These are phyloP conservation scores for Azemiops feae DNA, from an alignment of 2,113 vertebrate species.

Conservation along the genomic window DNA sequence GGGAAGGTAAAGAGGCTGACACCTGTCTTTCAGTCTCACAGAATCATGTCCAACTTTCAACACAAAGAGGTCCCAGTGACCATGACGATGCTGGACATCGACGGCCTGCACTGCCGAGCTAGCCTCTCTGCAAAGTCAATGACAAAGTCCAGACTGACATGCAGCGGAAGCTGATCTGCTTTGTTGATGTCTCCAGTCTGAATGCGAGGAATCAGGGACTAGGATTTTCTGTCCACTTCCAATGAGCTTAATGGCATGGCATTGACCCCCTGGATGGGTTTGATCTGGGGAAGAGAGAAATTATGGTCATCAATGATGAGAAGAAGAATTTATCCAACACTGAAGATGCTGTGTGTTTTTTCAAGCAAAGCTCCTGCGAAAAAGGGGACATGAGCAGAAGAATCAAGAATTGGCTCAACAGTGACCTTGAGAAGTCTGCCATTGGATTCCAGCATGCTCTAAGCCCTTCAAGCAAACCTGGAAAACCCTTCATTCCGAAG, in stretches of 20 bases:
- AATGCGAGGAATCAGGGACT: background rate
- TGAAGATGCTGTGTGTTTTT: background rate
- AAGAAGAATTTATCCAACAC: background rate
- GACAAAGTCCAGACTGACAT: background rate
- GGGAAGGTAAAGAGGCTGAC: background rate
- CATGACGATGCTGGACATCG: background rate
- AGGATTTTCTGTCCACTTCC: background rate
- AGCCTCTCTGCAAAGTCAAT: background rate
- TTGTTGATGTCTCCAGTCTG: background rate
- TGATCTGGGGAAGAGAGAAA: slow-evolving; percentile 2
- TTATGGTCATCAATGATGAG: background rate
- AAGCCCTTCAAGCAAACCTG: background rate
- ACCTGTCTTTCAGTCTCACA: background rate
- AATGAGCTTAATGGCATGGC: no score
- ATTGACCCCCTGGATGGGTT: background rate
- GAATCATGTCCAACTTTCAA: background rate
- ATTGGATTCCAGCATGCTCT: slow-evolving; percentile 6
- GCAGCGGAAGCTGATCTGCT: slow-evolving; percentile 14
- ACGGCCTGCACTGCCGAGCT: background rate
- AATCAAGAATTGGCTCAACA: background rate
- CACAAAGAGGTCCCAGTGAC: background rate
- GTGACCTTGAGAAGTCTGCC: slow-evolving; percentile 2
- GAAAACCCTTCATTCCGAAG: background rate
- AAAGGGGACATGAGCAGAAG: background rate
- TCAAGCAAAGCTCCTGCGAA: background rate